A percentile compares a stretch with the other conserved stretches of the same genome.
These are phyloP conservation scores for Scelioninae gen. 2 DNA, from an alignment of 2,888 invertebrate genomes.

Conservation along the genomic window DNA sequence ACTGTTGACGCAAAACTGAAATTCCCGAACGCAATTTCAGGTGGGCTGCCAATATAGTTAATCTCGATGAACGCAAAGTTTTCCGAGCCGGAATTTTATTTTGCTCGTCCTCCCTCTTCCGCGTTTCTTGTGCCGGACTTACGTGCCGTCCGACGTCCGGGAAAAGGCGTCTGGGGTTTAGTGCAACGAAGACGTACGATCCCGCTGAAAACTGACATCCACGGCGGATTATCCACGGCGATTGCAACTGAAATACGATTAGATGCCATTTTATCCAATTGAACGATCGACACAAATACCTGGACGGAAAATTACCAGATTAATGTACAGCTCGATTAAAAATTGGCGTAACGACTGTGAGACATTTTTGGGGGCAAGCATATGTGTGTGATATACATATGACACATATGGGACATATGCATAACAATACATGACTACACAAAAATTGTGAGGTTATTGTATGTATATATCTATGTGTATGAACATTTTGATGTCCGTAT, in stretches of 20 bases:
- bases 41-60: too few species aligned
- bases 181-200: constrained; percentile 62
- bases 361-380: too few species aligned
- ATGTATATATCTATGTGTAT: too few species aligned
- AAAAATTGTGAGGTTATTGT: too few species aligned
- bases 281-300: constrained; percentile 16
- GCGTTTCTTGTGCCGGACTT: constrained; percentile 19
- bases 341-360: too few species aligned
- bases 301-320: constrained; percentile 15
- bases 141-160: constrained; percentile 16
- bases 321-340: constrained; percentile 12
- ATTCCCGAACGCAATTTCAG: too few species aligned
- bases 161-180: constrained; percentile 56
- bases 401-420: too few species aligned
- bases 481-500: too few species aligned
- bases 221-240: constrained; percentile 34
- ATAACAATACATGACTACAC: too few species aligned
- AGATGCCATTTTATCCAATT: constrained; percentile 31
- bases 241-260: constrained; percentile 40
- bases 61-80: too few species aligned
- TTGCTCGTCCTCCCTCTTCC: constrained; percentile 15
- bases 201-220: constrained; percentile 43
- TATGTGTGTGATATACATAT: too few species aligned
- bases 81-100: constrained; percentile 11
- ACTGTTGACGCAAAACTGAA: too few species aligned